Conservation (phyloP, 2,888 invertebrate species). For the Pseudococcus viburni region DNA sequence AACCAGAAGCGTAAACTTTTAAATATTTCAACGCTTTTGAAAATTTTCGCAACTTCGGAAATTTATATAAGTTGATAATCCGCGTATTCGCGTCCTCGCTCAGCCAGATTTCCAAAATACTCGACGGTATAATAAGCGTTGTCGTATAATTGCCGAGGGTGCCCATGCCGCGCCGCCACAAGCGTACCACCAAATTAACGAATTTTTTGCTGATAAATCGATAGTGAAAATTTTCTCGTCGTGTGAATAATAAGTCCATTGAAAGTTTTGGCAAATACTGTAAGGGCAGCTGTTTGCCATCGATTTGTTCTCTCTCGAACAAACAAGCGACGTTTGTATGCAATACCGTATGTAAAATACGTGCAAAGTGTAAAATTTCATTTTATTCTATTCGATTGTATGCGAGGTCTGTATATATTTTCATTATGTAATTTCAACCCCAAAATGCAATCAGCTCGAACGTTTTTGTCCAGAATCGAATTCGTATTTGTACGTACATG, state of each 20-base stretch:
- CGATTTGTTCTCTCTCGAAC: constrained; percentile 8
- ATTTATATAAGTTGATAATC: constrained; percentile 6
- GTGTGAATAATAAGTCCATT: constrained; percentile 29
- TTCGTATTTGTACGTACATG: background rate
- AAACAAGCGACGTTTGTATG: background rate
- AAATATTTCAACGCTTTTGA: background rate
- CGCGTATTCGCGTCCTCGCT: constrained; percentile 2
- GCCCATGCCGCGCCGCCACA: background rate
- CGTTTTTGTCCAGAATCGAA: background rate
- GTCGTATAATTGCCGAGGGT: background rate
- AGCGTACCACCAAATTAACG: background rate
- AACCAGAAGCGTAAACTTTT: constrained; percentile 1
- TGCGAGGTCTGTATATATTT: background rate
- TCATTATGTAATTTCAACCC: background rate
- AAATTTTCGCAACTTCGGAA: background rate
- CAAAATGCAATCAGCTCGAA: background rate
- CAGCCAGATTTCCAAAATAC: background rate
- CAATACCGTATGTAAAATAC: background rate
- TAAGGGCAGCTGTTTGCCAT: constrained; percentile 18
- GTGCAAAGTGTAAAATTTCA: constrained; percentile 14
- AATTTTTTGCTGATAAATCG: background rate
- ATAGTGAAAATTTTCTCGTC: background rate
- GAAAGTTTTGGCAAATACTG: constrained; percentile 41
- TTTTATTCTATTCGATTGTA: constrained; percentile 5
- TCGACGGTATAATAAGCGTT: constrained; percentile 10